Evolutionary conservation across 2,797 vertebrate species (phyloP), one percentile per base, ranked within the genome.

Genomic region (Oreonectes daqikongensis): DNA sequence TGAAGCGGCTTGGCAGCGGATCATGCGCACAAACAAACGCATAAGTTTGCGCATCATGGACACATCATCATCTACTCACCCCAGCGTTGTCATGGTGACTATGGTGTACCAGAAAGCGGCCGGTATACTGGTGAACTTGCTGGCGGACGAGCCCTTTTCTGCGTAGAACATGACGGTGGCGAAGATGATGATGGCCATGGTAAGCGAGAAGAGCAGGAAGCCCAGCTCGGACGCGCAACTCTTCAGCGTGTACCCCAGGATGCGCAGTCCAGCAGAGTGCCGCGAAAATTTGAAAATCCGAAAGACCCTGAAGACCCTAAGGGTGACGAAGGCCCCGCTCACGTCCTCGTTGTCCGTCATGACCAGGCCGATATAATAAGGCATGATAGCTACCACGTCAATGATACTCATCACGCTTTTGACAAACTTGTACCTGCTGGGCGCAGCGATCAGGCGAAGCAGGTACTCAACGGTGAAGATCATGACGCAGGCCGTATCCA

Each of bases 31-130:
- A 28, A 35, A 67, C 32, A 22, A 28, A 10, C 22, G 20, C 52
- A 46, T 22, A 72, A 26, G 61, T 61, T 68, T 50, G 52, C 59
- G 64, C 30, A 20, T 28, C 9, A 24, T 14, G 28, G 1, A 5
- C 28, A 55, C 42, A 61, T 60, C 48, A 59, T 52, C 61, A 73
- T 63, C 11, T 11, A 95, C 97, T 91, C 92, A 99, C 97, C 97
- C 97, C 59, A 99, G 90, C 2, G 97, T 99, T 28, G 97, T 99
- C 97, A 99, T 99, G 91, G 97, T 99, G 90, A 99, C 97, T 24
- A 99, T 98, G 90, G 97, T 99, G 90, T 99, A 99, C 97, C 97
- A 99, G 93, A 99, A 99, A 80, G 97, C 94, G 0, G 97, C 96
- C 0, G 97, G 97, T 85, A 99, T 98, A 90, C 95, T 97, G 89